These are phyloP conservation scores for Iselma pallidipennis DNA, from an alignment of 2,888 invertebrate genomes.

Conservation along the genomic window DNA sequence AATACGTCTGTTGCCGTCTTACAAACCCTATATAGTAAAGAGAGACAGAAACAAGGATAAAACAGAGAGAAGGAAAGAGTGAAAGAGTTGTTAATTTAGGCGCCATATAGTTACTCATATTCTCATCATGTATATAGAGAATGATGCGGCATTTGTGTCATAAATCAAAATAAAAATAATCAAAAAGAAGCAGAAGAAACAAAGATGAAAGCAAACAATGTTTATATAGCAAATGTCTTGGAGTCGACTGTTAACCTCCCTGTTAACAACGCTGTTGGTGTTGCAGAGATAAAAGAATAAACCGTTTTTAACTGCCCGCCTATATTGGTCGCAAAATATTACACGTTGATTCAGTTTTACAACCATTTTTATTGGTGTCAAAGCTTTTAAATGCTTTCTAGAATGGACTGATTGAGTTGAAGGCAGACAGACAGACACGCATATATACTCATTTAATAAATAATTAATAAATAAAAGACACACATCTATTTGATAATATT, in stretches of 20 bases:
- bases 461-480: not conserved
- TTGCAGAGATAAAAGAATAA: conserved; percentile 50
- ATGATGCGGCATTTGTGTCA: not conserved
- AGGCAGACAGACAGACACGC: not conserved
- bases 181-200: not conserved
- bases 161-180: not conserved
- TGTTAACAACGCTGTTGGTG: conserved; percentile 48
- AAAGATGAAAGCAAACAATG: conserved; percentile 40
- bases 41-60: too few species aligned
- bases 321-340: conserved; percentile 51
- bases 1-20: conserved; percentile 42
- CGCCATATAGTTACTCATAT: not conserved
- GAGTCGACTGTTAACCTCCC: conserved; percentile 40
- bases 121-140: too few species aligned
- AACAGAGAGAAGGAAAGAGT: too few species aligned
- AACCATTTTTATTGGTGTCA: conserved; percentile 41
- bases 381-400: not conserved
- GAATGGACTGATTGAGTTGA: not conserved
- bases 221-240: conserved; percentile 39
- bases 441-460: too few species aligned
- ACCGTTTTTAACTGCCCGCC: conserved; percentile 47
- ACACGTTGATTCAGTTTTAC: conserved; percentile 47
- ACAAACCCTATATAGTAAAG: too few species aligned
- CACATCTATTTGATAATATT: not conserved
- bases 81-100: not conserved